A percentile compares a stretch with the other conserved stretches of the same genome.
Conservation (phyloP, 64 coral and sea anemone genomes). For the Catalaphyllia jardinei region DNA sequence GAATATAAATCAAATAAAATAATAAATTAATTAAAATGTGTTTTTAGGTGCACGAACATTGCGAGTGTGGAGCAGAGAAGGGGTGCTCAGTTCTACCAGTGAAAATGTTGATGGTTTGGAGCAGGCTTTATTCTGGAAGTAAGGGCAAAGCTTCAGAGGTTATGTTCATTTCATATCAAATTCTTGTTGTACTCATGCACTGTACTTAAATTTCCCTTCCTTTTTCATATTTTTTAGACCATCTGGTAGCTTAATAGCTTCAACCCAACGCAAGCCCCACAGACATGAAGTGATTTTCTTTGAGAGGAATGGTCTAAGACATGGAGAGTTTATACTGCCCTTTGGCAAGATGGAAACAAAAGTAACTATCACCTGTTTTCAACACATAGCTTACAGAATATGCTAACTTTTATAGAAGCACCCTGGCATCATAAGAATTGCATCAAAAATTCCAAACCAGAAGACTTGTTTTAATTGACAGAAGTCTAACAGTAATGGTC, state of each 20-base stretch:
- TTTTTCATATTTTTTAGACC: conserved; percentile 39
- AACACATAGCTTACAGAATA: too few species aligned
- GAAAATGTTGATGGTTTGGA: conserved; percentile 89
- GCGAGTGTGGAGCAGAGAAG: conserved; percentile 87
- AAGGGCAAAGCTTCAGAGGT: neutral
- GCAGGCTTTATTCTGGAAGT: conserved; percentile 90
- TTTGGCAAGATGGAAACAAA: conserved; percentile 79
- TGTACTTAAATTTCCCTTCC: neutral
- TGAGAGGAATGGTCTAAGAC: conserved; percentile 91
- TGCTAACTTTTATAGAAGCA: too few species aligned
- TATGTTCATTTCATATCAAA: neutral
- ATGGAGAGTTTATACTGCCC: conserved; percentile 90
- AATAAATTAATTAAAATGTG: neutral
- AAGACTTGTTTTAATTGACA: too few species aligned
- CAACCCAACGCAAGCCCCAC: conserved; percentile 85
- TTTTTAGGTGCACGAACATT: conserved; percentile 72
- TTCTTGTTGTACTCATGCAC: neutral
- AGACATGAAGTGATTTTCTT: conserved; percentile 95
- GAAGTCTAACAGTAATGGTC: too few species aligned
- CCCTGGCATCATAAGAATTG: too few species aligned
- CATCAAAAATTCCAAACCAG: too few species aligned
- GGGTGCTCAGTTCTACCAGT: conserved; percentile 80
- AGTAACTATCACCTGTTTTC: conserved; percentile 10
- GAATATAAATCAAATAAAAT: too few species aligned
- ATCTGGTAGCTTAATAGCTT: conserved; percentile 92